Conservation (phyloP, 2,113 vertebrate species). For the Equus przewalskii region DNA sequence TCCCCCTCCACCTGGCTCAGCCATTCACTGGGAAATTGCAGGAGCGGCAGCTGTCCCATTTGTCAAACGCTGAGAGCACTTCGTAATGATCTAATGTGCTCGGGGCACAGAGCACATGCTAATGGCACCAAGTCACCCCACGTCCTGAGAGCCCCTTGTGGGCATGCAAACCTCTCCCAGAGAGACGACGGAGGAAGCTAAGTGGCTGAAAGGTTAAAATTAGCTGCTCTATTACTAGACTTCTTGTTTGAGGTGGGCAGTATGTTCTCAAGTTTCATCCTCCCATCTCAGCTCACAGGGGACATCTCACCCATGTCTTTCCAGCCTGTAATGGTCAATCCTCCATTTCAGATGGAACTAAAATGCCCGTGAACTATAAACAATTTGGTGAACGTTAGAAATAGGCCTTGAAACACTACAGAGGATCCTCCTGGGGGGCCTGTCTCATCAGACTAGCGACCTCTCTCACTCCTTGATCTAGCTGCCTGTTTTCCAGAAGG, state of each 20-base stretch:
- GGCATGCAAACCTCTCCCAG: conserved; percentile 24
- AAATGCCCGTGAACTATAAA: neutral
- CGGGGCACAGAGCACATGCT: neutral
- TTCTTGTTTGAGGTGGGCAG: neutral
- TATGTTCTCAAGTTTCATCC: neutral
- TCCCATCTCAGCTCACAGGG: neutral
- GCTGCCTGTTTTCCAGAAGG: neutral
- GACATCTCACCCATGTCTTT: neutral
- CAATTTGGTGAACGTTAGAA: neutral
- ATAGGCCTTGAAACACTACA: neutral
- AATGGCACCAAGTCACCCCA: neutral
- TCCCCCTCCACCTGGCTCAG: conserved; percentile 78
- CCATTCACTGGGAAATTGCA: conserved; percentile 75
- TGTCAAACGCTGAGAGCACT: conserved; percentile 38
- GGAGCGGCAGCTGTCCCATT: conserved; percentile 76
- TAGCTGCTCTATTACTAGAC: neutral
- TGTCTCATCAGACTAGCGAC: neutral
- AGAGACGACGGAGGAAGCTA: neutral
- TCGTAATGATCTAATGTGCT: conserved; percentile 1
- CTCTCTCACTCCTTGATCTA: neutral
- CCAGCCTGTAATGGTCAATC: neutral
- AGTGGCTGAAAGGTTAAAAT: neutral
- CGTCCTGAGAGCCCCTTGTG: neutral
- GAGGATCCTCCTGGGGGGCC: neutral
- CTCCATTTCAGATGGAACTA: neutral